Evolutionary conservation across 2,888 invertebrate species (phyloP), one percentile per base, ranked within the genome.

Genomic region (Argyresthia goedartella): DNA sequence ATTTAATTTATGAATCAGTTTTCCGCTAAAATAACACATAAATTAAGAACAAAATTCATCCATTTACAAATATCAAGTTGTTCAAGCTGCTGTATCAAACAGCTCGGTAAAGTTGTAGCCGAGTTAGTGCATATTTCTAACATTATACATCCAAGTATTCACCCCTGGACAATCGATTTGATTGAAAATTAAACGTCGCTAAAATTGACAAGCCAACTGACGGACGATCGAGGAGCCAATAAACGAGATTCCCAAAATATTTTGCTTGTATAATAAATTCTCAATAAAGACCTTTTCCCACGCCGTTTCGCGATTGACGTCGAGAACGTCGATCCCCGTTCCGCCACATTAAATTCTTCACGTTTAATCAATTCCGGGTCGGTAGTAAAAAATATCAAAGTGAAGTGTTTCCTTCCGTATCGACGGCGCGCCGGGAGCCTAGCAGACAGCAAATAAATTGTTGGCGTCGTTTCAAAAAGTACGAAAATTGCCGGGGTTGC

Each of bases 381-480:
- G 65, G 63, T 64, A 66, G 65, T 67, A 69, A 75, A 75, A 76
- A 77, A 75, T 72, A 71, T 73, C 69, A 67, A 66, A 73, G 66
- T 72, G 64, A 70, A 77, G 67, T 73, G 67, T 71, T 79, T 76
- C 69, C 73, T 71, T 73, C 69, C 69, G 71, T 69, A 77, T 76
- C 69, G 70, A 70, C 66, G 66, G 64, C 68, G 69, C 68, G 69
- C 66, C 65, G 65, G 64, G 64, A 70, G 64, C 60, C 68, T 66
- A 66, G 66, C 65, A 77, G 76, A 80, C 73, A 75, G 75, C 67
- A 73, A 76, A 84, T 79, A 82, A 81, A 82, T 82, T 72, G 73
- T 75, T 79, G 78, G 76, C 73, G 71, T 74, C 74, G 78, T 76
- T 77, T 81, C 76, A 79, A 84, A 79, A 76, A 76, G 74, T 70